Evolutionary conservation across 2,888 invertebrate genomes (phyloP).

Genomic region (Cenopis cana): DNA sequence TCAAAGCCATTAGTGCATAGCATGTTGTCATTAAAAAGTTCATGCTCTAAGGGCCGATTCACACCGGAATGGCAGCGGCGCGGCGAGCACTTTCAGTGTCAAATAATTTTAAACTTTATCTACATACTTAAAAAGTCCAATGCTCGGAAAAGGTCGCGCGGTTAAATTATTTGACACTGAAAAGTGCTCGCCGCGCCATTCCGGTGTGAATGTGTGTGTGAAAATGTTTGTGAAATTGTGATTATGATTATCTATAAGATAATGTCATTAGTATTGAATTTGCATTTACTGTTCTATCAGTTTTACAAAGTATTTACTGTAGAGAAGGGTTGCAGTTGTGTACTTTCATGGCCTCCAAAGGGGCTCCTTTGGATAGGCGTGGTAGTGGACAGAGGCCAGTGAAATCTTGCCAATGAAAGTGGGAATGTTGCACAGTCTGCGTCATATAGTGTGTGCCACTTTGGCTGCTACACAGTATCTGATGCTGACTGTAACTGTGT

Average conservation of each 20-base stretch:
- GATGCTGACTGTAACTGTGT: slow-evolving; percentile 1
- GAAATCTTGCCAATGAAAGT: slow-evolving; percentile 8
- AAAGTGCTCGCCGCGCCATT: no score
- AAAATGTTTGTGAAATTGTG: slow-evolving; percentile 8
- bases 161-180: no score
- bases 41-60: no score
- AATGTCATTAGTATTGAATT: slow-evolving; percentile 34
- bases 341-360: slow-evolving; percentile 16
- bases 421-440: no score
- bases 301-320: slow-evolving; percentile 15
- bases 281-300: slow-evolving; percentile 40
- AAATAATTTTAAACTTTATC: no score
- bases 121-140: no score
- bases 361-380: background rate
- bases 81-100: no score
- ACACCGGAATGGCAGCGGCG: no score
- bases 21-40: background rate
- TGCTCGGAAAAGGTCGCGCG: no score
- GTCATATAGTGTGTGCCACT: no score
- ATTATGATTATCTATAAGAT: slow-evolving; percentile 28
- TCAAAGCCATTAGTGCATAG: background rate
- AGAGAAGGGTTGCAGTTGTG: background rate
- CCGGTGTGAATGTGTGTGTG: no score
- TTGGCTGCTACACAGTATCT: no score
- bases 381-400: background rate